These are phyloP conservation scores for Lucinisca nassula DNA, from an alignment of 2,888 invertebrate species.

Conservation along the genomic window DNA sequence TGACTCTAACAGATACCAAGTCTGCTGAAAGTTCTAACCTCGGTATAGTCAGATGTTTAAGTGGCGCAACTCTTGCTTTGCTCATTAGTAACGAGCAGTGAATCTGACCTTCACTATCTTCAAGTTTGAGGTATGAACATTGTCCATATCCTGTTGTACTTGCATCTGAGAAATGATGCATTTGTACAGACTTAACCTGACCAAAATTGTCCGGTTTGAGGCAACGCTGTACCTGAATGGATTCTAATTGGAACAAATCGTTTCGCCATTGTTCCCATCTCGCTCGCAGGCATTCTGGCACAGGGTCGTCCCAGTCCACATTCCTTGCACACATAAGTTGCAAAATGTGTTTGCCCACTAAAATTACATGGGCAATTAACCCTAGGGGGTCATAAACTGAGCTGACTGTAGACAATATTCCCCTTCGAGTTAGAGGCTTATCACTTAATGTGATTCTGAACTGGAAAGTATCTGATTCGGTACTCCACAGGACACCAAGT, in stretches of 20 bases:
- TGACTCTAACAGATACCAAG: constrained; percentile 25
- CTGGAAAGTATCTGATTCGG: constrained; percentile 50
- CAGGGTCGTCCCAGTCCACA: constrained; percentile 64
- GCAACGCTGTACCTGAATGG: background rate
- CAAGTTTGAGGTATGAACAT: constrained; percentile 61
- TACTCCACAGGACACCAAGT: constrained; percentile 68
- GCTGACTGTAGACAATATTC: constrained; percentile 27
- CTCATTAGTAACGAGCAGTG: constrained; percentile 65
- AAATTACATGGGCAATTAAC: constrained; percentile 62
- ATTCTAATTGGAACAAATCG: background rate
- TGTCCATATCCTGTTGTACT: constrained; percentile 62
- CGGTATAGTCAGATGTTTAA: constrained; percentile 46
- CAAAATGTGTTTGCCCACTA: constrained; percentile 57
- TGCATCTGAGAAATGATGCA: constrained; percentile 44
- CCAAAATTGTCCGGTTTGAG: constrained; percentile 4
- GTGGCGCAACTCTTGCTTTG: constrained; percentile 66
- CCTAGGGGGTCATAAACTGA: constrained; percentile 66
- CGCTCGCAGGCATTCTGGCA: constrained; percentile 35
- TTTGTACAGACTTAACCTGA: background rate
- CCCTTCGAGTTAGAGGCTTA: constrained; percentile 45
- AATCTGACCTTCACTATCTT: constrained; percentile 24
- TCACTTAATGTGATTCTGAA: constrained; percentile 48
- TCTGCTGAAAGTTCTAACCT: constrained; percentile 41
- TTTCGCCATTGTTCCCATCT: constrained; percentile 46
- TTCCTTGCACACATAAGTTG: constrained; percentile 57